Evolutionary conservation across 92 coral and sea anemone genomes (phyloP).

Genomic region (Phenganax stokvisi): DNA sequence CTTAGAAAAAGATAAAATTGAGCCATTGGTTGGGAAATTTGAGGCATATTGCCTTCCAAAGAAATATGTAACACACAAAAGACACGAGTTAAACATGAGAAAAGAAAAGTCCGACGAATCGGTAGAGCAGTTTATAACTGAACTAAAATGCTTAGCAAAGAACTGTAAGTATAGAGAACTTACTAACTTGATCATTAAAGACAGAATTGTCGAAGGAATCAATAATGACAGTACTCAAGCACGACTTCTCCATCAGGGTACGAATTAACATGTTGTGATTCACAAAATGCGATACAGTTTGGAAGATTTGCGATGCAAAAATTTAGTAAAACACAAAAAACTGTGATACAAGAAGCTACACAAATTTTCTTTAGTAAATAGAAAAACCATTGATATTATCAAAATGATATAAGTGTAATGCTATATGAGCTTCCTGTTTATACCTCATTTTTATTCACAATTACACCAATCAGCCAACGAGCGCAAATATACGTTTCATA

Average conservation of each 20-base stretch:
- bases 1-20: not conserved
- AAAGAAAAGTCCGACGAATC: slow-evolving; percentile 27
- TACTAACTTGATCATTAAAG: slow-evolving; percentile 1
- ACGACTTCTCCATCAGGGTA: not conserved
- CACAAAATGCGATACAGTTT: not conserved
- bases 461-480: too few species aligned
- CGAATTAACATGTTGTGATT: not conserved
- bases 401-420: too few species aligned
- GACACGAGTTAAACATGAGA: slow-evolving; percentile 41
- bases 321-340: not conserved
- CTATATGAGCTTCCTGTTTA: too few species aligned
- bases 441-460: too few species aligned
- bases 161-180: slow-evolving; percentile 10
- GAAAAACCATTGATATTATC: too few species aligned
- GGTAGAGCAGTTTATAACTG: slow-evolving; percentile 38
- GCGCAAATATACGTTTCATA: too few species aligned
- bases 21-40: slow-evolving; percentile 27
- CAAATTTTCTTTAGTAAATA: too few species aligned
- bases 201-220: slow-evolving; percentile 2
- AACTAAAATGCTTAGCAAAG: slow-evolving; percentile 35
- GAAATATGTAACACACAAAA: slow-evolving; percentile 38
- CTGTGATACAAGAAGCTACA: not conserved
- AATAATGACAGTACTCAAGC: not conserved
- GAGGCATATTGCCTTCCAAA: slow-evolving; percentile 42
- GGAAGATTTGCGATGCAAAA: not conserved